Base-by-base conservation (phyloP, 2,888 invertebrate genomes). In the Drosophila prostipennis region DNA sequence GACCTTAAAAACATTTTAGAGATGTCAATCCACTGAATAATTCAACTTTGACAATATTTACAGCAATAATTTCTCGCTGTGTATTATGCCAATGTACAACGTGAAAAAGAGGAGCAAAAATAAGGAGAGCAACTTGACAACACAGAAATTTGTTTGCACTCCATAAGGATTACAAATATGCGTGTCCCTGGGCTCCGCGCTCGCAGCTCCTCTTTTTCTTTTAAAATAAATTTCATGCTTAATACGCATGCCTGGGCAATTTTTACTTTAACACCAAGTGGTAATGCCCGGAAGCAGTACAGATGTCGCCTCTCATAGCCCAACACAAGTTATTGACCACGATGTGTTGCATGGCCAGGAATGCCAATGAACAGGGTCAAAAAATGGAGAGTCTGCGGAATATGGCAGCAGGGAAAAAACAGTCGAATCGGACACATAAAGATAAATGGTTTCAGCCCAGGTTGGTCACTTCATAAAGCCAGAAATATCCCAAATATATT, bases 81-180 rank as follows among this genome's bases (percentile, higher is more conserved):
- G 57, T 11, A 58, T 19, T 11, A 26, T 14, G 14, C 26, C 46
- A 40, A n/a, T 54, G 13, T 23, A 2, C 49, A 48, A 49, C 63
- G 43, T 49, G 57, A 67, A 64, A 74, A 72, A 60, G 43, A 65
- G 63, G 63, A 59, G 56, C 61, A 52, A 58, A 57, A 68, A 34
- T 40, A 69, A 23, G 51, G 36, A 53, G 53, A 39, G 29, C 70
- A 53, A 56, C 79, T 77, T 80, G 79, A 87, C 84, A 87, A 79
- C 82, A 82, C 80, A 67, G 67, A 87, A 80, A 79, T 87, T 78
- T 87, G 87, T 88, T 88, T 89, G 89, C 87, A 86, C 87, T 87
- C 80, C 86, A 87, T 87, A 87, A 87, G 83, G 78, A 86, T 83
- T 83, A 80, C 81, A 80, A 76, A 85, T 78, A 79, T 79, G 79